A percentile compares a stretch with the other conserved stretches of the same genome.
phyloP scores from a whole-genome alignment of 2,797 vertebrate species.

The Diplodus puntazzo region DNA sequence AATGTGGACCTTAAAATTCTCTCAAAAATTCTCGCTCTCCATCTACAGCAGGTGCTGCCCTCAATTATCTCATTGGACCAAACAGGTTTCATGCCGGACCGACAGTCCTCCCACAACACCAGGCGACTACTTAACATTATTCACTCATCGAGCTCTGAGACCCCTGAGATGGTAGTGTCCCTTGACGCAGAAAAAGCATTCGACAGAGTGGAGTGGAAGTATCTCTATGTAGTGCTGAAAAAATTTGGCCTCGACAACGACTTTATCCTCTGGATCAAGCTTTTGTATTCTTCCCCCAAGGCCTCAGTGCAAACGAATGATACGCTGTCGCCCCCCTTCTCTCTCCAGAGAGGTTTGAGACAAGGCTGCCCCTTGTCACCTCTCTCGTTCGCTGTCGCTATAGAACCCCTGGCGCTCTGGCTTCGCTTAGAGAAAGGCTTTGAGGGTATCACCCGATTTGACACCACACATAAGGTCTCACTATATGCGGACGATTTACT shows the following conservation, averaged over 20 bases:
- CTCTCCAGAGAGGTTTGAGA: no score
- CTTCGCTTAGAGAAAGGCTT: no score
- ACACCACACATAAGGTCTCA: no score
- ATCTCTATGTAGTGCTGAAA: not conserved
- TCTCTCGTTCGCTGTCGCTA: no score
- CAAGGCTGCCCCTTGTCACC: no score
- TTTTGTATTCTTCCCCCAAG: not conserved
- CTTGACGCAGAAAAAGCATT: not conserved
- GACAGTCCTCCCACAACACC: not conserved
- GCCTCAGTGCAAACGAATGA: constrained; percentile 1
- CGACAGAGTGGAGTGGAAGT: not conserved
- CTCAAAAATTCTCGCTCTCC: not conserved
- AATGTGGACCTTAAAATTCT: not conserved
- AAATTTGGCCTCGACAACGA: not conserved
- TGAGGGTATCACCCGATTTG: no score
- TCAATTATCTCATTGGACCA: not conserved
- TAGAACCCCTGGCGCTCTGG: no score
- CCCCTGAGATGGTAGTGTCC: not conserved
- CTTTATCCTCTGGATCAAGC: not conserved
- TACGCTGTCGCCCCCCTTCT: no score
- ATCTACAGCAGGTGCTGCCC: not conserved
- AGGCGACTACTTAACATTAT: not conserved
- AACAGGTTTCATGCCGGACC: not conserved
- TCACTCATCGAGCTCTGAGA: not conserved
- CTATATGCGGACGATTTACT: no score